A percentile compares a stretch with the other conserved stretches of the same genome.
Conservation (phyloP, 2,113 vertebrate species). For the Glaucomys volans region DNA sequence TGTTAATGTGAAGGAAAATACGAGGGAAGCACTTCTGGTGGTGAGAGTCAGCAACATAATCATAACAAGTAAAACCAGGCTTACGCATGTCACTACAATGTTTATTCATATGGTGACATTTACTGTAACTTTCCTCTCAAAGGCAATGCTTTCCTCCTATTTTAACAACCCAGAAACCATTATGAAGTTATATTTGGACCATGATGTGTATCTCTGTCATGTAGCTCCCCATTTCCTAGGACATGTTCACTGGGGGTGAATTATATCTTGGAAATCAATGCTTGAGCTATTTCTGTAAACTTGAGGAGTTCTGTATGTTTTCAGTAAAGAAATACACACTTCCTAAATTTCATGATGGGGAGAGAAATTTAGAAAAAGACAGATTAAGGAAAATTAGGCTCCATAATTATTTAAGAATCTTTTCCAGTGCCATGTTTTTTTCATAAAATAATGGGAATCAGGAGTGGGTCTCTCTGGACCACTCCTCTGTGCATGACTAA, state of each 20-base stretch:
- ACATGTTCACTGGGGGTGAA: neutral
- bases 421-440: neutral
- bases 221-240: constrained; percentile 38
- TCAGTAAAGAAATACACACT: neutral
- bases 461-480: neutral
- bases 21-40: constrained; percentile 63
- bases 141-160: constrained; percentile 62
- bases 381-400: neutral
- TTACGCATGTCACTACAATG: constrained; percentile 71
- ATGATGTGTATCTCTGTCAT: constrained; percentile 53
- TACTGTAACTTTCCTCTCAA: constrained; percentile 77
- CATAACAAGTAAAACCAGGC: constrained; percentile 78
- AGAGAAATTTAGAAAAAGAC: neutral
- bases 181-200: constrained; percentile 71
- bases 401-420: neutral
- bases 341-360: neutral
- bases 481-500: neutral
- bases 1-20: constrained; percentile 78
- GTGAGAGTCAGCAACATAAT: constrained; percentile 80
- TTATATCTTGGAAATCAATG: constrained; percentile 30
- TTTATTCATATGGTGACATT: constrained; percentile 81
- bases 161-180: constrained; percentile 69
- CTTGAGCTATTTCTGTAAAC: constrained; percentile 24
- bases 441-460: neutral
- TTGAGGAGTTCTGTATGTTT: neutral